A percentile compares a stretch with the other conserved stretches of the same genome.
Evolutionary conservation across 2,113 vertebrate genomes (phyloP).

Genomic region (Daubentonia madagascariensis): DNA sequence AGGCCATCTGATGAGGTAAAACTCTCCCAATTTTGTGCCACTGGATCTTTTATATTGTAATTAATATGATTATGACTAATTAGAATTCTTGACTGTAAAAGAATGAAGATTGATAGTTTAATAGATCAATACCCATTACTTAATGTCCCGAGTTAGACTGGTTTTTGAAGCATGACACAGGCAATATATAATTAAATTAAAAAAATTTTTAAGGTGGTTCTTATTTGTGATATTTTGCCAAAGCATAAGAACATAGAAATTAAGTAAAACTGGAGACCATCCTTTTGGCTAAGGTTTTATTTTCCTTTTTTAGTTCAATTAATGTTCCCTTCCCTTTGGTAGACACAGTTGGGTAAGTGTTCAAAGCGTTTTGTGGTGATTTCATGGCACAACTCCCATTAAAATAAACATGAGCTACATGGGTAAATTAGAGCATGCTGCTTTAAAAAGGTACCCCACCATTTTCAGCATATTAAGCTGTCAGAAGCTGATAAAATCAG

Average conservation of each 20-base stretch:
- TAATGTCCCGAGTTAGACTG: background rate
- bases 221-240: constrained; percentile 27
- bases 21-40: constrained; percentile 40
- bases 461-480: constrained; percentile 68
- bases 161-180: background rate
- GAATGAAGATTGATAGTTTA: background rate
- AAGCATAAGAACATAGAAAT: background rate
- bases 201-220: background rate
- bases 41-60: constrained; percentile 56
- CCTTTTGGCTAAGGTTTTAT: constrained; percentile 5
- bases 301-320: constrained; percentile 47
- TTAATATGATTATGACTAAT: constrained; percentile 57
- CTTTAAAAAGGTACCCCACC: constrained; percentile 62
- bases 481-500: constrained; percentile 58
- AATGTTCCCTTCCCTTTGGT: background rate
- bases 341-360: constrained; percentile 13
- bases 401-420: background rate
- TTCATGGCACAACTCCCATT: constrained; percentile 46
- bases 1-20: background rate
- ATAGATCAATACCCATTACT: constrained; percentile 5
- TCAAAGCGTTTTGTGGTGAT: constrained; percentile 41
- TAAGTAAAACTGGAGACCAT: constrained; percentile 11
- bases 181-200: background rate
- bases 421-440: constrained; percentile 49
- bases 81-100: constrained; percentile 7